Percentiles rank a stretch among this genome's conserved stretches.
Evolutionary conservation across 2,888 invertebrate genomes (phyloP).

Genomic region (Petrolisthes manimaculis): DNA sequence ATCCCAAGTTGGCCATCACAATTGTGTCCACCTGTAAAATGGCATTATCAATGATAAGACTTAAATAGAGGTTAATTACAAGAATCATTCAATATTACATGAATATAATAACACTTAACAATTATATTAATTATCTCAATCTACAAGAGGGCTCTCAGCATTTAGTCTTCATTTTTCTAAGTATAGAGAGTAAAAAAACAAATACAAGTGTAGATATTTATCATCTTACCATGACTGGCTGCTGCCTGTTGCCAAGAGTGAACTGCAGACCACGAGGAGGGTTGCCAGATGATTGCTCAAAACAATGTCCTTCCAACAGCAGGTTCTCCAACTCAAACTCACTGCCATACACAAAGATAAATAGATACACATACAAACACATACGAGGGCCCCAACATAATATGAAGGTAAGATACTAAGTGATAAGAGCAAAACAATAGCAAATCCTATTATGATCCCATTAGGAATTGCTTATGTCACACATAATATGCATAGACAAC

Average conservation of each 20-base stretch:
- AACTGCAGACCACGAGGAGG: slow-evolving; percentile 98
- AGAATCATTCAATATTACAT: background rate
- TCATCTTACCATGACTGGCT: slow-evolving; percentile 68
- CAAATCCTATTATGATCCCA: too few species aligned
- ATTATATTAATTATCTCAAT: background rate
- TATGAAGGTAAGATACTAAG: too few species aligned
- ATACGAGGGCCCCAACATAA: too few species aligned
- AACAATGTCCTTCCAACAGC: slow-evolving; percentile 95
- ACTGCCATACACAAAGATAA: slow-evolving; percentile 73
- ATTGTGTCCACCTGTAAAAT: slow-evolving; percentile 83
- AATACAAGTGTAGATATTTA: background rate
- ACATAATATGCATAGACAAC: too few species aligned
- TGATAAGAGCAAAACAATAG: too few species aligned
- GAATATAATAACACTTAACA: background rate
- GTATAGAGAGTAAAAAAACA: too few species aligned
- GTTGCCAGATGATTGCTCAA: slow-evolving; percentile 87
- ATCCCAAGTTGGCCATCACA: slow-evolving; percentile 99
- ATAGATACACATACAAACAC: background rate
- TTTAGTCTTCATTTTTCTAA: too few species aligned
- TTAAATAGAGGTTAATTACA: slow-evolving; percentile 4
- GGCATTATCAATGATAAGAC: background rate
- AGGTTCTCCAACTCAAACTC: slow-evolving; percentile 96
- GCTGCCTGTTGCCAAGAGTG: slow-evolving; percentile 83
- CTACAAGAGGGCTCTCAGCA: too few species aligned
- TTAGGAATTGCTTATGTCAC: too few species aligned